Evolutionary conservation across 2,888 invertebrate genomes (phyloP), one percentile per base, ranked within the genome.

Genomic region (Clitarchus hookeri): DNA sequence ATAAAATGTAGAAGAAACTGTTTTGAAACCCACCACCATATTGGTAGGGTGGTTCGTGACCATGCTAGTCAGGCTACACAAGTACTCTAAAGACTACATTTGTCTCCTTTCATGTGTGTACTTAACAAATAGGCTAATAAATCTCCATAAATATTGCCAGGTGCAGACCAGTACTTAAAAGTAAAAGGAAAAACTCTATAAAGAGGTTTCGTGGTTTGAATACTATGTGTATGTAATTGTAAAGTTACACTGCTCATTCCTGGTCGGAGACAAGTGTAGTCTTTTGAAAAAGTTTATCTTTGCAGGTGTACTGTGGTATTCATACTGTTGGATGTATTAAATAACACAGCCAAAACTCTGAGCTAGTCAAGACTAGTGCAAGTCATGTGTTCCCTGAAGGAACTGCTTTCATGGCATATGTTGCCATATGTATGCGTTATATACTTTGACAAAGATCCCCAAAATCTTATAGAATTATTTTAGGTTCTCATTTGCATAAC

Each of bases 301-400:
- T 87, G 86, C 87, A 87, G 87, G 86, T 88, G 88, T 88, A 87
- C 86, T 88, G 87, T 87, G 87, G 88, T 87, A 88, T 85, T 86
- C 65, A 84, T 88, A 88, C 86, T 85, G 86, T 85, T 87, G 87
- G 87, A 87, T 88, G 87, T 88, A 84, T 85, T 86, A 84, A 87
- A 87, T 86, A 84, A 87, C 85, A 86, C 88, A 88, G 88, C 88
- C 88, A 88, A 88, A 88, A 87, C 85, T 86, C 86, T 87, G 87
- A 88, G 87, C 88, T 88, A 88, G 88, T 88, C 88, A 88, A 87
- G 87, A 88, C 87, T 87, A 88, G 88, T 88, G 88, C 88, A 88
- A 88, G 88, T 88, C 88, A 88, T 88, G 88, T 88, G 88, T 88
- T 88, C 88, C 88, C 88, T 87, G 85, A 84, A 86, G 86, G 87